phyloP scores from a whole-genome alignment of 1,140 invertebrate genomes.

The Drosophila paulistorum region DNA sequence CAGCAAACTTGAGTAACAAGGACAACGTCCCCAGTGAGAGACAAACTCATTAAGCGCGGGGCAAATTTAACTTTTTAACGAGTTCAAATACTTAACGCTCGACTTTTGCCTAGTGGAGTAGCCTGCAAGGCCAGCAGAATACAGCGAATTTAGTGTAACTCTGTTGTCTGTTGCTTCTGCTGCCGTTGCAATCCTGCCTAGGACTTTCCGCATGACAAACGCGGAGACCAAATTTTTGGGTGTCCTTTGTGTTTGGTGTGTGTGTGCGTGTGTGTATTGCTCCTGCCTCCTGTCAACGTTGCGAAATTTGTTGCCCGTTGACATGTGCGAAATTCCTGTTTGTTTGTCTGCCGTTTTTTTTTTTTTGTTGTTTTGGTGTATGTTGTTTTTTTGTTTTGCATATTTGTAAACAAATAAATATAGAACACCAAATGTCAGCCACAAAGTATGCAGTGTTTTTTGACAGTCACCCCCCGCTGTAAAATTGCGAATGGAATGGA shows the following conservation, averaged over 20 bases:
- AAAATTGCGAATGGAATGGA: background rate
- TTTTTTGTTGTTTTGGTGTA: background rate
- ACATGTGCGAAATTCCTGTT: slow-evolving; percentile 54
- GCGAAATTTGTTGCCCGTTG: slow-evolving; percentile 70
- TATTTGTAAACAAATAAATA: slow-evolving; percentile 37
- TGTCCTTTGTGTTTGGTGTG: slow-evolving; percentile 26
- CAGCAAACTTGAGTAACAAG: slow-evolving; percentile 44
- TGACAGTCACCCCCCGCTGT: slow-evolving; percentile 17
- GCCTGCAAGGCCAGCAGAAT: slow-evolving; percentile 67
- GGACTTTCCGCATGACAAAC: slow-evolving; percentile 38
- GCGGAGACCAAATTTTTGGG: slow-evolving; percentile 48
- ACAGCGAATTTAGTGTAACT: slow-evolving; percentile 16
- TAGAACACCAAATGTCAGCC: slow-evolving; percentile 31
- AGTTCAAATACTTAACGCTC: slow-evolving; percentile 19
- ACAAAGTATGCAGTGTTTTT: slow-evolving; percentile 45
- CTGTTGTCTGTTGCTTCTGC: slow-evolving; percentile 24
- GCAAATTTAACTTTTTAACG: slow-evolving; percentile 46
- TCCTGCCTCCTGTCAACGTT: slow-evolving; percentile 50
- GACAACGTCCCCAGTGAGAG: background rate
- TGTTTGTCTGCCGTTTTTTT: slow-evolving; percentile 30
- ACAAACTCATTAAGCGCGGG: slow-evolving; percentile 24
- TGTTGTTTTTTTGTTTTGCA: slow-evolving; percentile 44
- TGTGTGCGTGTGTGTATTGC: slow-evolving; percentile 26
- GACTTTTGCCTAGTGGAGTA: slow-evolving; percentile 3
- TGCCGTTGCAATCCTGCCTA: slow-evolving; percentile 46